Conservation (phyloP, 2,888 invertebrate genomes). For the Cheilosia soror region DNA sequence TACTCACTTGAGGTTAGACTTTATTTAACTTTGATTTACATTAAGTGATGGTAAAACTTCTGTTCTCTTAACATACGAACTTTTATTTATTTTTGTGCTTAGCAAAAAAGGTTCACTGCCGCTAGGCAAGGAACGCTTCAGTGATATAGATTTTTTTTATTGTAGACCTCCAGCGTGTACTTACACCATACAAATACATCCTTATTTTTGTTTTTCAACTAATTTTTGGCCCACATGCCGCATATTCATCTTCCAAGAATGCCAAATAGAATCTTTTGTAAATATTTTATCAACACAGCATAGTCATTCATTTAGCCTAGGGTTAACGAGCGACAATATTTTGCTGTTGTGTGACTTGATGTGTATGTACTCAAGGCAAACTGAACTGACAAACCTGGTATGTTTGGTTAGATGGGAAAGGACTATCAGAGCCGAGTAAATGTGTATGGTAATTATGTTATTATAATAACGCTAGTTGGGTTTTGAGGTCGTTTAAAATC, state of each 20-base stretch:
- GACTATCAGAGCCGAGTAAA: not conserved
- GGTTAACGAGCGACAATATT: not conserved
- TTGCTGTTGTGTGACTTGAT: conserved; percentile 10
- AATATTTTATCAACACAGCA: conserved; percentile 34
- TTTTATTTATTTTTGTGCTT: not conserved
- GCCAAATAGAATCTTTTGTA: conserved; percentile 32
- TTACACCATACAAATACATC: not conserved
- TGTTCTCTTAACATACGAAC: not conserved
- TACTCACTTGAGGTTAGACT: not conserved
- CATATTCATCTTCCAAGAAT: conserved; percentile 17
- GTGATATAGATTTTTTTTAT: conserved; percentile 13
- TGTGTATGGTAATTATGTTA: not conserved
- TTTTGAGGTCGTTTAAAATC: conserved; percentile 5
- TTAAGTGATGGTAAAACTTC: not conserved
- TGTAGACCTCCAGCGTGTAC: conserved; percentile 13
- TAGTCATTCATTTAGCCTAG: not conserved
- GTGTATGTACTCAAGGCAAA: conserved; percentile 1
- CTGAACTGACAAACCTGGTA: conserved; percentile 9
- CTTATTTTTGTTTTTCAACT: conserved; percentile 30
- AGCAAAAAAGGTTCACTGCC: conserved; percentile 29
- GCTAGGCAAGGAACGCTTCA: conserved; percentile 14
- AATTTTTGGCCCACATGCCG: conserved; percentile 27
- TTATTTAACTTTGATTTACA: conserved; percentile 9
- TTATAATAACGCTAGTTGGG: not conserved
- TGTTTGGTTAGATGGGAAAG: conserved; percentile 1